Conservation (phyloP, 2,888 invertebrate genomes). For the Xiphydria camelus region DNA sequence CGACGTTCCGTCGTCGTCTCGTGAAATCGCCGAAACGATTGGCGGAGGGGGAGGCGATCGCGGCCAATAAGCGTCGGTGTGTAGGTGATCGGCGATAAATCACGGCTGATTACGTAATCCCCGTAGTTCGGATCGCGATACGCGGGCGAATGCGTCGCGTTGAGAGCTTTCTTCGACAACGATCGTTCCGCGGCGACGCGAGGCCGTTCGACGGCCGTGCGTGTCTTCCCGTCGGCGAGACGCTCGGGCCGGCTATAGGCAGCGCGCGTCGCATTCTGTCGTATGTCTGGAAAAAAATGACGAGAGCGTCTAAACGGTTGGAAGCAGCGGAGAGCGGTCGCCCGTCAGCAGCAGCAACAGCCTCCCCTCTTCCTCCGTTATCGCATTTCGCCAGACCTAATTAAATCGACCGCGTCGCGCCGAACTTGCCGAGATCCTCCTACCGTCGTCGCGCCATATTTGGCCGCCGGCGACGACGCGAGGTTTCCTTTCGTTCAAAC, state of each 20-base stretch:
- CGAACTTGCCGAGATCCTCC: no score
- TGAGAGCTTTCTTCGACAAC: constrained; percentile 18
- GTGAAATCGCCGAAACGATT: neutral
- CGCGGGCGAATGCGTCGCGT: neutral
- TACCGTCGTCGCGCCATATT: constrained; percentile 45
- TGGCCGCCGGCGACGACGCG: constrained; percentile 29
- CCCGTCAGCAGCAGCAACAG: no score
- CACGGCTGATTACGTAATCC: constrained; percentile 27
- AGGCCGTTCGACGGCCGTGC: no score
- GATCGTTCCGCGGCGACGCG: constrained; percentile 26
- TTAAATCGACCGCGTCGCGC: constrained; percentile 25
- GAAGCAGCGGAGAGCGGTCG: no score
- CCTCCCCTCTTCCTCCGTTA: constrained; percentile 5
- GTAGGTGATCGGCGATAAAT: no score
- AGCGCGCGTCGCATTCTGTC: no score
- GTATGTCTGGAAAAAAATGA: no score
- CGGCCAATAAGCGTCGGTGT: no score
- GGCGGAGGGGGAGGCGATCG: no score
- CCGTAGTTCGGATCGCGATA: constrained; percentile 26
- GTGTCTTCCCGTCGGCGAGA: no score
- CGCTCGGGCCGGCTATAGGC: no score
- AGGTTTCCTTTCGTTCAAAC: neutral
- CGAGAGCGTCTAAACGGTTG: no score
- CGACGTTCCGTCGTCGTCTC: neutral
- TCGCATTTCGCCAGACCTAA: constrained; percentile 22